Percentiles rank a stretch among this genome's conserved stretches.
Conservation (phyloP, 2,113 vertebrate species). For the Lasiurus borealis region DNA sequence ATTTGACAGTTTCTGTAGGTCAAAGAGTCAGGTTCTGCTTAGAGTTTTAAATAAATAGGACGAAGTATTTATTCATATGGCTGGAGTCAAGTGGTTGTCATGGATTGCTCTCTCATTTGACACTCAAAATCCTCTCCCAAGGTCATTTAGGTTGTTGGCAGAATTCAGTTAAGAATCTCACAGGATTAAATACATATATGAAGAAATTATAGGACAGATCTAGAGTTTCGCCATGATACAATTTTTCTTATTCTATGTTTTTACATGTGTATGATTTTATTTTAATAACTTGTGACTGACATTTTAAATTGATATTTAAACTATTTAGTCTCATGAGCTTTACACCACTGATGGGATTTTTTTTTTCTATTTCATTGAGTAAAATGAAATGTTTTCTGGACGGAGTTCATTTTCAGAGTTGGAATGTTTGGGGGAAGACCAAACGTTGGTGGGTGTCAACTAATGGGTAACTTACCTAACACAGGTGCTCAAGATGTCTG, state of each 20-base stretch:
- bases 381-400: background rate
- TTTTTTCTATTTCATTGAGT: background rate
- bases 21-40: background rate
- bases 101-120: background rate
- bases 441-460: background rate
- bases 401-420: background rate
- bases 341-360: background rate
- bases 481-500: background rate
- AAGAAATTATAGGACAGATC: background rate
- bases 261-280: background rate
- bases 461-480: background rate
- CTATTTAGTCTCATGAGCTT: background rate
- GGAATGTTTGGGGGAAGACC: background rate
- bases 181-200: background rate
- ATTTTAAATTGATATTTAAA: background rate
- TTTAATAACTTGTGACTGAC: slow-evolving; percentile 5
- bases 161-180: slow-evolving; percentile 29
- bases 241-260: background rate
- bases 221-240: background rate
- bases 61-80: background rate
- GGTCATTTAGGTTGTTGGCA: background rate
- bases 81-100: background rate
- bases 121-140: background rate
- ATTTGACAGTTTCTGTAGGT: background rate
- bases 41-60: background rate